Conservation (phyloP, 2,888 invertebrate species). For the Drosophila eohydei region DNA sequence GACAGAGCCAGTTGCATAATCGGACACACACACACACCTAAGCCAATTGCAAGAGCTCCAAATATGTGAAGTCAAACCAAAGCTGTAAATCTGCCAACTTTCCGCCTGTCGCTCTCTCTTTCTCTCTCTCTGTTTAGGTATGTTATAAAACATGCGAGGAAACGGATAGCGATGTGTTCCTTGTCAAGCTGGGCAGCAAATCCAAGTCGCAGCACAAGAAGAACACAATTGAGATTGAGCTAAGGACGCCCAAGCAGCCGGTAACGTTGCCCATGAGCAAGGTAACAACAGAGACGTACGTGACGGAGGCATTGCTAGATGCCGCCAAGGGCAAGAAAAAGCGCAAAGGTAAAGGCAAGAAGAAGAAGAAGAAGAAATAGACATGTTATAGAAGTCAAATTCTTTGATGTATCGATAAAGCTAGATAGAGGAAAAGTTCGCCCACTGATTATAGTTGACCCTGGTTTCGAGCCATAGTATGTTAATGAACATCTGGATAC, state of each 20-base stretch:
- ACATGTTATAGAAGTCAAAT: neutral
- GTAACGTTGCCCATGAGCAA: conserved; percentile 87
- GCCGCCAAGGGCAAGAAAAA: conserved; percentile 37
- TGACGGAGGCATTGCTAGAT: conserved; percentile 86
- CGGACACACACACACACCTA: neutral
- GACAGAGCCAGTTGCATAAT: conserved; percentile 53
- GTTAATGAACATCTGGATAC: conserved; percentile 15
- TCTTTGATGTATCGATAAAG: neutral
- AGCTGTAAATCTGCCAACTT: conserved; percentile 26
- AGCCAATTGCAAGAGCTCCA: conserved; percentile 29
- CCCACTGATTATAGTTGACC: neutral
- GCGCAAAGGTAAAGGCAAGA: conserved; percentile 29
- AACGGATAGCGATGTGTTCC: conserved; percentile 90
- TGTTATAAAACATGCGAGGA: conserved; percentile 86
- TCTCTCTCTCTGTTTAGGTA: conserved; percentile 66
- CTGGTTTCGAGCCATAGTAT: neutral
- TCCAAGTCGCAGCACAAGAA: conserved; percentile 90
- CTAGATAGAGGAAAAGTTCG: neutral
- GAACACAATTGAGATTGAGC: conserved; percentile 88
- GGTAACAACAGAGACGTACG: conserved; percentile 89
- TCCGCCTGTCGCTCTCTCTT: neutral
- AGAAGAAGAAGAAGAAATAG: conserved; percentile 30
- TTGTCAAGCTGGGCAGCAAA: conserved; percentile 91
- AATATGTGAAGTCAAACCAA: conserved; percentile 57
- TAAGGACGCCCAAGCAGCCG: conserved; percentile 90